Evolutionary conservation across 2,113 vertebrate genomes (phyloP).

Genomic region (Strix uralensis): DNA sequence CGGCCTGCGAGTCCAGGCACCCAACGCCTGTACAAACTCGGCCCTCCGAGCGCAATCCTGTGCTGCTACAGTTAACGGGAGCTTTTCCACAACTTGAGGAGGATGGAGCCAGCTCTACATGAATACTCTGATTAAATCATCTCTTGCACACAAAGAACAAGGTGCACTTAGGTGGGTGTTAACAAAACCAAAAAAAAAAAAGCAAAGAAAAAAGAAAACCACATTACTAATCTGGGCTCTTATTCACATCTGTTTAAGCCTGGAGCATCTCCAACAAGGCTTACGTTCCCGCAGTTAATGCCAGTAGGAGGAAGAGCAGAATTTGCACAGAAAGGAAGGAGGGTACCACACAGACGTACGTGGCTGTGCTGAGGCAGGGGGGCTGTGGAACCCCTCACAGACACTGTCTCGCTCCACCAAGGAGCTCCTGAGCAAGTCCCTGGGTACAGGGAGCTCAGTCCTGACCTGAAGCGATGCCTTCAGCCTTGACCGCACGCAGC

Average conservation of each 20-base stretch:
- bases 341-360: background rate
- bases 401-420: background rate
- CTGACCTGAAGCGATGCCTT: background rate
- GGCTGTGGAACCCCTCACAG: too few relatives aligned
- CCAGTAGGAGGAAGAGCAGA: background rate
- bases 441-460: background rate
- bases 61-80: accelerated
- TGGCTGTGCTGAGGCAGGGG: background rate
- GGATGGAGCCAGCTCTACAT: background rate
- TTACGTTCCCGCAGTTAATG: background rate
- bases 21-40: background rate
- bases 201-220: background rate
- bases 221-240: background rate
- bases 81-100: background rate
- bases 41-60: accelerated
- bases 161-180: background rate
- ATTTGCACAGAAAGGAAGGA: background rate
- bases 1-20: background rate
- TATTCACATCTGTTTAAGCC: background rate
- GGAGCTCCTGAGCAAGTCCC: background rate
- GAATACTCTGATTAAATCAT: background rate
- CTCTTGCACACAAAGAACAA: background rate
- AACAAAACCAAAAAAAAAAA: too few relatives aligned
- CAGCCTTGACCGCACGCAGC: accelerated
- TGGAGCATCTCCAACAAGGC: background rate